phyloP scores from a whole-genome alignment of 2,888 invertebrate species.

The Tolmerus cingulatus region DNA sequence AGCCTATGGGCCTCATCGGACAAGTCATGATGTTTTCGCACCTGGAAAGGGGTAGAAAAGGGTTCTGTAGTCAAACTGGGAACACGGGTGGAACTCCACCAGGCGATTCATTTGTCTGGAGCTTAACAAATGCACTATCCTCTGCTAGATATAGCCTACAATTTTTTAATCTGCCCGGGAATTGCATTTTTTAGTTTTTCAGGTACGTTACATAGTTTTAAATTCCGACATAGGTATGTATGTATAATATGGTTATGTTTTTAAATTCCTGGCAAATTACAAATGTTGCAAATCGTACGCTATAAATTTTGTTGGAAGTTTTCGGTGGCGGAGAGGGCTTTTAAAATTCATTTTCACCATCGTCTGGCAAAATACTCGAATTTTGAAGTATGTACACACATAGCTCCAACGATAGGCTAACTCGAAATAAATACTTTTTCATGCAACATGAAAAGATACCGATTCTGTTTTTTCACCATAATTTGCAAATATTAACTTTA shows the following conservation, averaged over 20 bases:
- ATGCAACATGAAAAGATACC: too few species aligned
- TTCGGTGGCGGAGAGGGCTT: background rate
- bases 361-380: background rate
- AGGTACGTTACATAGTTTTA: background rate
- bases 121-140: background rate
- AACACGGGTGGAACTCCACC: background rate
- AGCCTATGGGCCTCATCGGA: constrained; percentile 89
- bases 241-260: background rate
- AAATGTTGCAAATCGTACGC: background rate
- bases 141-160: background rate
- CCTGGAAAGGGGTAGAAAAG: constrained; percentile 58
- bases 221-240: background rate
- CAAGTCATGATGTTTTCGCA: constrained; percentile 96
- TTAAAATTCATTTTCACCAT: background rate
- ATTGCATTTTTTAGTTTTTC: background rate
- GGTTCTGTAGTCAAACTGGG: background rate
- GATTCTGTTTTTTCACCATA: too few species aligned
- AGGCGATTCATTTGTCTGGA: background rate
- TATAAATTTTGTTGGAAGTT: background rate
- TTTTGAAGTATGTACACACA: background rate
- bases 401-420: too few species aligned
- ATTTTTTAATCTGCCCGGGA: background rate
- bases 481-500: too few species aligned
- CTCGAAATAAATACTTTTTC: too few species aligned
- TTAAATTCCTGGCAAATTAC: background rate